Conservation (phyloP, 1,140 invertebrate genomes). For the Anastrepha ludens region DNA sequence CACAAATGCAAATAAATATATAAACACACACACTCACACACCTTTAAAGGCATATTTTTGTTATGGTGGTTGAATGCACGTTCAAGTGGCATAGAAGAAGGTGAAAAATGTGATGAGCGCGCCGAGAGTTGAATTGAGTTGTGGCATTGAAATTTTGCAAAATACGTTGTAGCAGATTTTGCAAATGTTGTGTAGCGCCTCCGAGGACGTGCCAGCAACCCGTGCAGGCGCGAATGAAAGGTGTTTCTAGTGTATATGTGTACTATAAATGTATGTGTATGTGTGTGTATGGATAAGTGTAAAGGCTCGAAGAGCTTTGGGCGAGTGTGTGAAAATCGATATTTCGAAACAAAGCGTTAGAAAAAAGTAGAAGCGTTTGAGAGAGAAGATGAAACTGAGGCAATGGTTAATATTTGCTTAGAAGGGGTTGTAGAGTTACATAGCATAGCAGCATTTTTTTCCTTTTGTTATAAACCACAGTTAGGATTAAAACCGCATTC, state of each 20-base stretch:
- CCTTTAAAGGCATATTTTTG: neutral
- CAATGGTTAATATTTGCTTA: neutral
- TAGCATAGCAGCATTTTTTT: neutral
- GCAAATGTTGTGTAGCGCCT: constrained; percentile 12
- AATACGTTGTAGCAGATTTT: constrained; percentile 36
- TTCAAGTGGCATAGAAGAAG: constrained; percentile 24
- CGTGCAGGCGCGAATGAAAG: neutral
- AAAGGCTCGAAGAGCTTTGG: constrained; percentile 33
- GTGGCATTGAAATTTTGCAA: constrained; percentile 42
- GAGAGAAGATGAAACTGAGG: neutral
- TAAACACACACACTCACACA: neutral
- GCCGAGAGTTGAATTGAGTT: neutral
- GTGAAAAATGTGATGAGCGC: constrained; percentile 37
- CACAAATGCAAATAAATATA: constrained; percentile 2
- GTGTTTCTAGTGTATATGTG: neutral
- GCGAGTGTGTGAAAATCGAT: constrained; percentile 51
- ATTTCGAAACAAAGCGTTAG: constrained; percentile 40
- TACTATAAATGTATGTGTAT: neutral
- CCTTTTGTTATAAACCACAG: neutral
- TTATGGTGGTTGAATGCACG: constrained; percentile 21
- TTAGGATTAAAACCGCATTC: neutral
- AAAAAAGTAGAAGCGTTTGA: neutral
- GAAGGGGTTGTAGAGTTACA: neutral
- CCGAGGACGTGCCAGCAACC: neutral
- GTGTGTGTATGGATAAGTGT: neutral